Conservation (phyloP, 2,888 invertebrate species). For the Agonopterix arenella region DNA sequence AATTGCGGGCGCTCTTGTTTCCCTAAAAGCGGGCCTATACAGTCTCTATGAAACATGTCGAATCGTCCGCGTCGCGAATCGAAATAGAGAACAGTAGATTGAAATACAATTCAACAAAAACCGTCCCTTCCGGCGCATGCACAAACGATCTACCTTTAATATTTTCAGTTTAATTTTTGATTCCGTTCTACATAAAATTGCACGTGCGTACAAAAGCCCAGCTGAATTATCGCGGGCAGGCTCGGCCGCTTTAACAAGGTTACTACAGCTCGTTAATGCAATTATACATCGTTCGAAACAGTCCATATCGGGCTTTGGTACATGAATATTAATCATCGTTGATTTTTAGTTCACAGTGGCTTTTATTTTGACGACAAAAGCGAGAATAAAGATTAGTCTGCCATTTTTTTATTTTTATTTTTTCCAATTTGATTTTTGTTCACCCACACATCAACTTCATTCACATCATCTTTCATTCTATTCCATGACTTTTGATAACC, state of each 20-base stretch:
- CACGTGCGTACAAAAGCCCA: conserved; percentile 10
- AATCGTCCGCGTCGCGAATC: too few species aligned
- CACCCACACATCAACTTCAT: too few species aligned
- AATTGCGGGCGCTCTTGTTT: too few species aligned
- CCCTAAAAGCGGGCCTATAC: too few species aligned
- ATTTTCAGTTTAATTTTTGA: not conserved
- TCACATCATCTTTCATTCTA: too few species aligned
- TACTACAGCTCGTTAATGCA: conserved; percentile 34
- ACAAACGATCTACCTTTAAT: not conserved
- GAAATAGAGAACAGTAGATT: conserved; percentile 1
- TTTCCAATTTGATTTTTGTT: too few species aligned
- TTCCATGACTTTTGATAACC: too few species aligned
- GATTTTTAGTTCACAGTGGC: conserved; percentile 20
- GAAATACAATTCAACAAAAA: not conserved
- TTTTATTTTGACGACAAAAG: not conserved
- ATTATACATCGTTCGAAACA: conserved; percentile 30
- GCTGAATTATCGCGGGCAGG: conserved; percentile 11
- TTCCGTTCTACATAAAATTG: conserved; percentile 11
- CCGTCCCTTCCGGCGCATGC: not conserved
- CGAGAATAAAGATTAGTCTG: not conserved
- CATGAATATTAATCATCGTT: conserved; percentile 45
- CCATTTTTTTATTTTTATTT: not conserved
- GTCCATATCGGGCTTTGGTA: conserved; percentile 24
- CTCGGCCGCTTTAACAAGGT: conserved; percentile 29
- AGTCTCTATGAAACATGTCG: too few species aligned